Evolutionary conservation across 2,797 vertebrate genomes (phyloP), one percentile per base, ranked within the genome.

Genomic region (Phrynocephalus forsythii): DNA sequence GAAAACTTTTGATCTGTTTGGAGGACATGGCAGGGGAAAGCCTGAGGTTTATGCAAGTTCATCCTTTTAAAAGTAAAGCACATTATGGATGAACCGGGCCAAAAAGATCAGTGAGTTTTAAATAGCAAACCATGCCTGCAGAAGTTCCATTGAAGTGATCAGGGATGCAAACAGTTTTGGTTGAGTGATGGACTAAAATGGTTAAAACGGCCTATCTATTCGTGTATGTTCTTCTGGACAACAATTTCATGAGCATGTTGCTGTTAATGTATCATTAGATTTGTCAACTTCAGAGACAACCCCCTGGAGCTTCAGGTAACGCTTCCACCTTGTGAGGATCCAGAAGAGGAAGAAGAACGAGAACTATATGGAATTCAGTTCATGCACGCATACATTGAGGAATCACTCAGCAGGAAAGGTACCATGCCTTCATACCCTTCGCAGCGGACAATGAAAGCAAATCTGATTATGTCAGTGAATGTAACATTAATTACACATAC

Each of bases 251-350:
- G 77, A 86, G 13, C 91, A 88, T 89, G 86, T 1, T 91, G 90
- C 92, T 92, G 72, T 94, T 69, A 89, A 79, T 94, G n/a, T 91
- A 93, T 89, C 86, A 18, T 68, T 95, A 99, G 98, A 96, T 99
- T 99, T 96, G 98, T 99, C 88, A 99, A 99, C 95, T 99, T 99
- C 92, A 96, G 99, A 95, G 98, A 98, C 95, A 99, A 99, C 78
- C 99, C 98, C 9, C 87, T 99, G 93, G 97, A 96, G 71, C 86
- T 98, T 79, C 95, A 98, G 0, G 94, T 99, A 91, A 95, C 91
- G 0, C 97, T 99, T 81, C 96, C 97, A 38, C 93, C 93, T 0
- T 92, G 83, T 69, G 96, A 96, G 26, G 91, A 89, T 20, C 2
- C 82, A 18, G 90, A 93, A 0, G 95, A 96, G 0, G 97, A 98